Conservation (phyloP, 2,797 vertebrate species). For the Kryptolebias ocellatus region DNA sequence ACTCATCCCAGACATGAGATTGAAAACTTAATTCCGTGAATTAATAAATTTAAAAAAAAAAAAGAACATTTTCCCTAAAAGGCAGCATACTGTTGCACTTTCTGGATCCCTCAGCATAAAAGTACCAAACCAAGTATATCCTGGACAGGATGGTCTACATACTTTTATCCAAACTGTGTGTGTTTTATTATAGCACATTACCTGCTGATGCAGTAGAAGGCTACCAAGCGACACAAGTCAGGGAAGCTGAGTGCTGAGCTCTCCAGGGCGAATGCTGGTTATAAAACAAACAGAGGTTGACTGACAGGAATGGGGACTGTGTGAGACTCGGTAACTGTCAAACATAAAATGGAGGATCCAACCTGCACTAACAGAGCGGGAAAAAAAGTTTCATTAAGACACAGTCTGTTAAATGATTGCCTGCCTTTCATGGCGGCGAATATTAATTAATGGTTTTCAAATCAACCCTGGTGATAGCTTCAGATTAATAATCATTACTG, state of each 20-base stretch:
- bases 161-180: neutral
- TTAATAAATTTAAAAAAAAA: neutral
- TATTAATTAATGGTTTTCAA: no score
- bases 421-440: no score
- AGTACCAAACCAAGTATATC: neutral
- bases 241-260: conserved; percentile 86
- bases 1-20: no score
- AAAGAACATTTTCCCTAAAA: neutral
- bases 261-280: conserved; percentile 86
- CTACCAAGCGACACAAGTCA: conserved; percentile 89
- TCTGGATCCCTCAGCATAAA: neutral
- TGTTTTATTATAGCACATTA: conserved; percentile 46
- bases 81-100: neutral
- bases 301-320: conserved; percentile 31
- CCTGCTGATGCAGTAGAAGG: conserved; percentile 88
- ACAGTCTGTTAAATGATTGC: neutral
- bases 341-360: conserved; percentile 25
- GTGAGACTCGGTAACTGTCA: conserved; percentile 22
- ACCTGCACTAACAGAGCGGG: conserved; percentile 5
- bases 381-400: neutral
- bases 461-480: no score
- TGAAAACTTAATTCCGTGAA: neutral
- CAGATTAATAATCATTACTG: no score
- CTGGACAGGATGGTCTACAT: neutral
- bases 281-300: conserved; percentile 51